Percentiles rank a stretch among this genome's conserved stretches.
phyloP scores from a whole-genome alignment of 23 tunicate species.

The Botrylloides violaceus region DNA sequence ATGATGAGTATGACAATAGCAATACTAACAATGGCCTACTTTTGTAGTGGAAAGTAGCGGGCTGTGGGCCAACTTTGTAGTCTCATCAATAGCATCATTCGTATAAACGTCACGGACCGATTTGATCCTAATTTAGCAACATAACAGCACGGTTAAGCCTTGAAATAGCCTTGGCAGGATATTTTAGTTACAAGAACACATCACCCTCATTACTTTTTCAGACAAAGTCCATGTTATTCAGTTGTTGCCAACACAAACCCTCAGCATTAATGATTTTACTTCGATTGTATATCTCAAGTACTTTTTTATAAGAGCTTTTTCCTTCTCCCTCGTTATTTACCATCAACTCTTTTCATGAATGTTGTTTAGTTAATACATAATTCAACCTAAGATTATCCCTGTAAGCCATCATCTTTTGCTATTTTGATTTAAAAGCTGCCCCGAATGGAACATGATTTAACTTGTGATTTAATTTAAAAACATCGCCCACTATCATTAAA shows the following conservation, averaged over 20 bases:
- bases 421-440: neutral
- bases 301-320: neutral
- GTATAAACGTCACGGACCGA: no score
- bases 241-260: constrained; percentile 5
- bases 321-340: neutral
- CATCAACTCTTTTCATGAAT: neutral
- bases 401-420: neutral
- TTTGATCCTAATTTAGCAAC: no score
- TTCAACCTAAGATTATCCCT: neutral
- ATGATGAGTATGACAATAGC: no score
- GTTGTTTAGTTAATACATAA: neutral
- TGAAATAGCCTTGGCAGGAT: no score
- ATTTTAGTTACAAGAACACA: no score
- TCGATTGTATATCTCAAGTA: constrained; percentile 7
- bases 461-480: neutral
- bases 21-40: no score
- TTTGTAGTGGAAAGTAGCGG: no score
- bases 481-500: neutral
- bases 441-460: neutral
- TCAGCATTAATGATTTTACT: neutral
- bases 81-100: no score
- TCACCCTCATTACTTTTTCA: no score
- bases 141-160: no score
- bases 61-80: no score
- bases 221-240: neutral